Base-by-base conservation (phyloP, 2,113 vertebrate species). In the Circaetus cinerascens region DNA sequence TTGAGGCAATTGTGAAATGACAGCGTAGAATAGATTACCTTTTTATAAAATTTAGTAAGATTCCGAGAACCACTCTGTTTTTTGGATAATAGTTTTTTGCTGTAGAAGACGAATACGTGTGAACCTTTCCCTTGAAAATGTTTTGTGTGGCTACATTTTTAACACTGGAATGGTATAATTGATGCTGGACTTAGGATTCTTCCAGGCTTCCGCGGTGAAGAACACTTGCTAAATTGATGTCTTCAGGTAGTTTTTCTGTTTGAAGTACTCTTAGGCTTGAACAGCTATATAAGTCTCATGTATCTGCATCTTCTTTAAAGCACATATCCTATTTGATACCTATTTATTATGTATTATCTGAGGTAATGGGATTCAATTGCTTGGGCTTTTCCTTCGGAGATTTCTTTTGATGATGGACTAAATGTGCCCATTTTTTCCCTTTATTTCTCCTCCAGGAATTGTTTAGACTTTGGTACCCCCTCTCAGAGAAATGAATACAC, bases 61-160 rank as follows among this genome's bases (percentile, higher is more conserved):
- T 25, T 48, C 38, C 18, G 56, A 51, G 12, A 45, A 27, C 11
- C 32, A 13, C 51, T 72, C 22, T 25, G 21, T 17, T 32, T 64
- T 40, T 72, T 40, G 6, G 6, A 12, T 72, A 12, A 4, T 45
- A 19, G 4, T 13, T 46, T 41, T 45, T 51, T 73, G 20, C 43
- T 0, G 0, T 27, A 21, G 25, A 78, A 23, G 6, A 38, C 12
- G 38, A 26, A 11, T 23, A 5, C 0, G 11, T 11, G 4, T 34
- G 57, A 62, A 78, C 12, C 15, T 57, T 38, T 30, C 13, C 4
- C 32, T 66, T 22, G 19, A 21, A 26, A 22, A 48, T 17, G 6
- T 50, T 18, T 4, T 4, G 2, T 23, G 3, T 51, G 10, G 13
- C 9, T 46, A 11, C 9, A 2, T 43, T 30, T 60, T 60, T 34